Conservation (phyloP, 2,888 invertebrate genomes). For the Hemithea aestivaria region DNA sequence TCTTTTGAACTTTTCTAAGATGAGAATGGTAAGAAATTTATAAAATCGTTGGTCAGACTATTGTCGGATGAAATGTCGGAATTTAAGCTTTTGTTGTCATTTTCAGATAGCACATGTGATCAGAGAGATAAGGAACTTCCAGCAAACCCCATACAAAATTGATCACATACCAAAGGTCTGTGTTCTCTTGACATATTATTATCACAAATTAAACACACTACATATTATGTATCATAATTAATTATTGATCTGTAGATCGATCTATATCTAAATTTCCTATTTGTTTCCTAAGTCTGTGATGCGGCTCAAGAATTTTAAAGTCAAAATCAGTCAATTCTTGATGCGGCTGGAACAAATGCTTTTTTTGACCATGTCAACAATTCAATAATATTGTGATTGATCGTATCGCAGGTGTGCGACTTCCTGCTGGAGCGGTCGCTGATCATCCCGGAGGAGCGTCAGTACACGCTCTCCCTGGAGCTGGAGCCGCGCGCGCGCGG, state of each 20-base stretch:
- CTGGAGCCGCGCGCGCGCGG: conserved; percentile 87
- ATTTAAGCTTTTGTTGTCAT: neutral
- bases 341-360: too few species aligned
- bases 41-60: neutral
- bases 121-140: conserved; percentile 93
- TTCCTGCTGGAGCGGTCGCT: conserved; percentile 90
- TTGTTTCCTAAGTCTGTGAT: too few species aligned
- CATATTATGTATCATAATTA: too few species aligned
- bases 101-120: conserved; percentile 94
- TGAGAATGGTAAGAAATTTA: conserved; percentile 88
- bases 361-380: too few species aligned
- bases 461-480: conserved; percentile 89
- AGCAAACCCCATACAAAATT: conserved; percentile 95
- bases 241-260: too few species aligned
- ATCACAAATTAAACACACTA: too few species aligned
- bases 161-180: conserved; percentile 88
- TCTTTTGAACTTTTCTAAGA: conserved; percentile 94
- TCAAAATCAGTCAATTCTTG: too few species aligned
- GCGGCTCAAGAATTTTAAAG: too few species aligned
- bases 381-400: neutral
- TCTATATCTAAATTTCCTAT: too few species aligned
- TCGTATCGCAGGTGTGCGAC: conserved; percentile 64
- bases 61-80: neutral
- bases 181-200: neutral
- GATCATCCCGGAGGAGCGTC: conserved; percentile 89